These are phyloP conservation scores for Kuschelorhynchus macadamiae DNA, from an alignment of 2,888 invertebrate species.

Conservation along the genomic window DNA sequence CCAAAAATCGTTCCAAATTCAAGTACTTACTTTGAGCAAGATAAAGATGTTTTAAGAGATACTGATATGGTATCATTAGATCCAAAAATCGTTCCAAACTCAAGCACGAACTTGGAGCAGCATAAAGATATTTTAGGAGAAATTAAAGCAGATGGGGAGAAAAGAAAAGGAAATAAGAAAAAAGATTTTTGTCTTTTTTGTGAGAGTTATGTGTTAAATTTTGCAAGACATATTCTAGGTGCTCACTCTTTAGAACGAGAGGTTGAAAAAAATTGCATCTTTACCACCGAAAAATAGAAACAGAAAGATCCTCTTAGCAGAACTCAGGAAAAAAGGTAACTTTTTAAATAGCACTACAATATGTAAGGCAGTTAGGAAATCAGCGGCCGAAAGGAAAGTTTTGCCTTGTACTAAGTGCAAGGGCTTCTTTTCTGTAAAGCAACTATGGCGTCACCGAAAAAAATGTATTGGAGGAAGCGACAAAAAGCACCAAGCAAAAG, in stretches of 20 bases:
- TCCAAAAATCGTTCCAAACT: too few relatives aligned
- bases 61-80: too few relatives aligned
- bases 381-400: not conserved
- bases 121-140: too few relatives aligned
- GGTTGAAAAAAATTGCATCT: not conserved
- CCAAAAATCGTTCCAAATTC: too few relatives aligned
- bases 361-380: not conserved
- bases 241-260: not conserved
- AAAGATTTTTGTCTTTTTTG: not conserved
- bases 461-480: not conserved
- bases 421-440: not conserved
- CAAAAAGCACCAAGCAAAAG: not conserved
- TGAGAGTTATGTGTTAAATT: not conserved
- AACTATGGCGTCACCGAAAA: not conserved
- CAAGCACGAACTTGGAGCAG: too few relatives aligned
- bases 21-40: too few relatives aligned
- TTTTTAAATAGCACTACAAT: not conserved
- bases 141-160: not conserved
- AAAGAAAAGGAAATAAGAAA: not conserved
- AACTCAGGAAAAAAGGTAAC: not conserved
- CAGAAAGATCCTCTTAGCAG: not conserved
- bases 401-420: not conserved
- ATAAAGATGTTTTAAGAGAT: too few relatives aligned
- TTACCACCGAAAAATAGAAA: not conserved
- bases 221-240: not conserved